Evolutionary conservation across 2,888 invertebrate species (phyloP).

Genomic region (Eretmocerus hayati): DNA sequence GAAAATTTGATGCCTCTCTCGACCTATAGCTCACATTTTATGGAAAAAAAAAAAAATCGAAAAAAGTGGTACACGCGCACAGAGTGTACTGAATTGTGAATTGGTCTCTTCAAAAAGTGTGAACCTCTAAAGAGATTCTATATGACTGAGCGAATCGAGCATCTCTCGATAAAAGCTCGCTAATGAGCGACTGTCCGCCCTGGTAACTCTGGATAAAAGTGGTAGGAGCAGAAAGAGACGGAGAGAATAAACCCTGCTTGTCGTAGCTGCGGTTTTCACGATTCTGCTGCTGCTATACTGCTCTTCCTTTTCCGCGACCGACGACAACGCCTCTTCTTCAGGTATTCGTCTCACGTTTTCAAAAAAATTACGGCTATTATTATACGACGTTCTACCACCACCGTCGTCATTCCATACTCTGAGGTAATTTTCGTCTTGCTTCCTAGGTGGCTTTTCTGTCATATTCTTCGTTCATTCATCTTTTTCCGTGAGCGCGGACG

Average conservation of each 20-base stretch:
- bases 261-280: slow-evolving; percentile 36
- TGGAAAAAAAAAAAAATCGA: no score
- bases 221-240: not conserved
- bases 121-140: no score
- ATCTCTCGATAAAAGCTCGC: no score
- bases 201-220: not conserved
- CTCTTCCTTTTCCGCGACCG: slow-evolving; percentile 14
- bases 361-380: slow-evolving; percentile 42
- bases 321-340: slow-evolving; percentile 26
- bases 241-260: slow-evolving; percentile 22
- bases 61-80: no score
- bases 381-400: slow-evolving; percentile 16
- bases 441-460: no score
- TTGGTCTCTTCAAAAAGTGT: no score
- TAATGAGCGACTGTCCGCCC: no score
- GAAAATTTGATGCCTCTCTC: no score
- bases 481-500: not conserved
- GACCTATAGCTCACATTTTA: no score
- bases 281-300: slow-evolving; percentile 22
- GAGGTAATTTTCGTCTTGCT: not conserved
- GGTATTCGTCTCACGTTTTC: slow-evolving; percentile 39
- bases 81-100: no score
- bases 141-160: no score
- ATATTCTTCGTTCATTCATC: not conserved
- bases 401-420: not conserved